Percentiles rank a stretch among this genome's conserved stretches.
Evolutionary conservation across 2,113 vertebrate species (phyloP).

Genomic region (Sylvietta virens): DNA sequence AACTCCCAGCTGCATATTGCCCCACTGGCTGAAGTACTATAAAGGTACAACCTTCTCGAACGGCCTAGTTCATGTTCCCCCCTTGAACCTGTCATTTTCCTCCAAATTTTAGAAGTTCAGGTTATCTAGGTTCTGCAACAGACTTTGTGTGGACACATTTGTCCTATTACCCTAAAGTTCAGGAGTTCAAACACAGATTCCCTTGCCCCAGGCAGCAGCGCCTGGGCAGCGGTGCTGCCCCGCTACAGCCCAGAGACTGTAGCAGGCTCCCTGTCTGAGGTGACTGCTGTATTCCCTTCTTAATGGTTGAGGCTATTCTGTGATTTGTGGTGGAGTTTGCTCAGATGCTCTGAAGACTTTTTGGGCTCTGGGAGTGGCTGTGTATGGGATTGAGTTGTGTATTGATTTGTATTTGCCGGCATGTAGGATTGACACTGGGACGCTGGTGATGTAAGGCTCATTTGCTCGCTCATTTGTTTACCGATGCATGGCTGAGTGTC

Average conservation of each 20-base stretch:
- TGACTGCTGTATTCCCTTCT: background rate
- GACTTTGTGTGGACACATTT: background rate
- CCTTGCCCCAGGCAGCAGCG: rapidly evolving
- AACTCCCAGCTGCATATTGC: rapidly evolving
- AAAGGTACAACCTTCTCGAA: background rate
- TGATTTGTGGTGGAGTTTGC: background rate
- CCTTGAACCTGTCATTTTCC: too few species aligned
- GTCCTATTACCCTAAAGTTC: background rate
- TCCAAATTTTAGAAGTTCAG: background rate
- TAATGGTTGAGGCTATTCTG: background rate
- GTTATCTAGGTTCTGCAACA: too few species aligned
- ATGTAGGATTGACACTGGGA: rapidly evolving
- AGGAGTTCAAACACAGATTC: background rate
- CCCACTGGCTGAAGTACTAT: background rate
- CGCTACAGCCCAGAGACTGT: rapidly evolving
- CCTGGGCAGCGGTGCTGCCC: rapidly evolving
- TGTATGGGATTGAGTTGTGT: background rate
- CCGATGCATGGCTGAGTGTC: rapidly evolving
- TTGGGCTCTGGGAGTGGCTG: rapidly evolving
- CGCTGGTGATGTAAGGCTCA: rapidly evolving
- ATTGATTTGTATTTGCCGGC: background rate
- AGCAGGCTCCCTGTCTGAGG: rapidly evolving
- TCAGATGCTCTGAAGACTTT: background rate
- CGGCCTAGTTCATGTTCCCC: rapidly evolving
- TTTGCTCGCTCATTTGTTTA: rapidly evolving